A percentile compares a stretch with the other conserved stretches of the same genome.
Conservation (phyloP, 2,888 invertebrate genomes). For the Eristalis arbustorum region DNA sequence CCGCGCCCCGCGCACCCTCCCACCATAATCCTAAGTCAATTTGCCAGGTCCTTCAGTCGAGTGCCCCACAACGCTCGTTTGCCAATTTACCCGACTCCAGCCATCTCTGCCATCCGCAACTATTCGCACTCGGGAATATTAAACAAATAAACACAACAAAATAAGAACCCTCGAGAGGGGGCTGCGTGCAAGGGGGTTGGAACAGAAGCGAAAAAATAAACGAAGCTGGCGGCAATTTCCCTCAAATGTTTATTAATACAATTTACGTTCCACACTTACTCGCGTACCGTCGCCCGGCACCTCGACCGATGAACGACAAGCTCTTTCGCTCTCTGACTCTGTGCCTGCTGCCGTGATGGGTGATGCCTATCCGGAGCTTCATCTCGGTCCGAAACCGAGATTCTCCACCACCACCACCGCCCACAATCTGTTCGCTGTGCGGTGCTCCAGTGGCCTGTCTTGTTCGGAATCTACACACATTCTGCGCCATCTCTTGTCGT, state of each 20-base stretch:
- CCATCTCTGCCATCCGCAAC: not conserved
- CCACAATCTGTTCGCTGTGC: constrained; percentile 25
- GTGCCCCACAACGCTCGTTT: constrained; percentile 5
- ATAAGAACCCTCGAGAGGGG: constrained; percentile 17
- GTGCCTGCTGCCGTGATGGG: not conserved
- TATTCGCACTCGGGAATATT: constrained; percentile 43
- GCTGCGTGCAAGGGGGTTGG: not conserved
- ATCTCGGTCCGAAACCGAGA: constrained; percentile 21
- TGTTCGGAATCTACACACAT: constrained; percentile 58
- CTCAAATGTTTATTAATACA: constrained; percentile 63
- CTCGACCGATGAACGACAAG: constrained; percentile 19
- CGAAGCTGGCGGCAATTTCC: constrained; percentile 35
- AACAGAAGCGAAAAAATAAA: not conserved
- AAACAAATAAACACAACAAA: constrained; percentile 53
- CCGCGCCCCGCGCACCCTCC: not conserved
- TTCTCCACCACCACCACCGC: not conserved
- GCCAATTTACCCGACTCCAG: constrained; percentile 34
- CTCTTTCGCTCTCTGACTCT: constrained; percentile 8
- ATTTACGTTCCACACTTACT: constrained; percentile 37
- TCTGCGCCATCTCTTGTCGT: constrained; percentile 37
- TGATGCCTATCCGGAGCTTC: not conserved
- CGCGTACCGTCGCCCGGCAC: constrained; percentile 6
- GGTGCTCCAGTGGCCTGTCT: constrained; percentile 1
- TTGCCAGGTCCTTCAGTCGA: constrained; percentile 28
- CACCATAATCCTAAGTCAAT: constrained; percentile 7